Base-by-base conservation (phyloP, 2,888 invertebrate genomes). In the Lithophane ornitopus region DNA sequence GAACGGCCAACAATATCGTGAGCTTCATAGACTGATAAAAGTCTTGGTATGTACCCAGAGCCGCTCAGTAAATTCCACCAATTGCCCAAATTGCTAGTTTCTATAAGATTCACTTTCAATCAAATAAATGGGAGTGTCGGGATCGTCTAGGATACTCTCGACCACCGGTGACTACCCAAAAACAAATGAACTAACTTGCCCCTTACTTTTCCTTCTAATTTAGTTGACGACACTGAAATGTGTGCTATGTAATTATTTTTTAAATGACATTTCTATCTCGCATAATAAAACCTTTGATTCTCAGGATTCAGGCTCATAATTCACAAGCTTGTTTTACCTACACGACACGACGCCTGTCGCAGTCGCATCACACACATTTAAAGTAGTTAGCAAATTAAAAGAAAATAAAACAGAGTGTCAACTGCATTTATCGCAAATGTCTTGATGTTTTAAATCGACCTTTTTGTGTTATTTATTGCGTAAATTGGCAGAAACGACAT, bases 301-400 rank as follows among this genome's bases (percentile, higher is more conserved):
- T 69, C 44, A 41, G 49, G n/a, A 54, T 6, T 52, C 39, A 14
- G 9, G 9, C 56, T 63, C 66, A 68, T 84, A 82, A 82, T 28
- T 79, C 39, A 68, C 69, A 34, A n/a, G 62, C 59, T 76, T 46
- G 54, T 76, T 76, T n/a, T 34, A n/a, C n/a, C n/a, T n/a, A 70
- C 59, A 63, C 39, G 26, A 46, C 62, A 59, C 34, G 34, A 34
- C 34, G 34, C 6, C 58, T 46, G 67, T 54, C 84, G 39, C 72
- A 34, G 67, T 54, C 84, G 39, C 72, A 34, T 62, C 54, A 19
- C 26, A 39, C 49, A 68, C 49, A 63, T 74, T 71, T 78, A 74
- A 65, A 39, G 73, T 34, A 74, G 76, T 77, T 63, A 67, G 54
- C 67, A 58, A 77, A 81, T 72, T 72, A 76, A 66, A 85, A n/a